Evolutionary conservation across 2,113 vertebrate genomes (phyloP), one percentile per base, ranked within the genome.

Genomic region (Vulpes lagopus): DNA sequence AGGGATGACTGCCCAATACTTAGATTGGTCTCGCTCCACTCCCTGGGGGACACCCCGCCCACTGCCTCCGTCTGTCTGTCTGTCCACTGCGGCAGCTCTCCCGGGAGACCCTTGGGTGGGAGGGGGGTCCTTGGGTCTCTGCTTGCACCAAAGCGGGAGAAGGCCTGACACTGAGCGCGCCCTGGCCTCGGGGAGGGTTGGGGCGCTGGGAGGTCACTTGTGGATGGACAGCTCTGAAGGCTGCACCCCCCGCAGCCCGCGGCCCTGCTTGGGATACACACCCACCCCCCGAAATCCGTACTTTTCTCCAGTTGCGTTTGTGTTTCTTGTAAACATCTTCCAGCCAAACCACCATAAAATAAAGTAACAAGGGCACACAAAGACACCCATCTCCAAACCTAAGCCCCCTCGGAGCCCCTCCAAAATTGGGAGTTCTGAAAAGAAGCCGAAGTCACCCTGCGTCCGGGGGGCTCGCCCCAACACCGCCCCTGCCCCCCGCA

Each of bases 301-400:
- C 55, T 93, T 74, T 73, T 53, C 62, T 82, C 11, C 22, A 59
- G 49, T 57, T 55, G 38, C 25, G 27, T 67, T 53, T 80, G 25
- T 69, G 62, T 76, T 53, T 97, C 95, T 86, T 95, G 94, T 97
- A 97, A 95, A 97, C 86, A 96, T 82, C 92, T 96, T 84, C 60
- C 89, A 97, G 84, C 82, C 95, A 95, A 97, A 96, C 94, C 93
- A 97, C 73, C 89, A 69, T 83, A 95, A 97, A 97, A 96, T 69
- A 91, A 97, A 93, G 64, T 35, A 91, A 97, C 71, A 96, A 92
- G 95, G 92, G 85, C 95, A 96, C 97, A 96, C 79, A 95, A 97
- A 91, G 79, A 95, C 57, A 78, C 53, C 83, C 65, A 94, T 30
- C 55, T 89, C 93, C 85, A 96, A 94, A 80, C 57, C 62, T 64